Percentiles rank a stretch among this genome's conserved stretches.
Evolutionary conservation across 2,797 vertebrate genomes (phyloP).

Genomic region (Hyperoplus lanceolatus): DNA sequence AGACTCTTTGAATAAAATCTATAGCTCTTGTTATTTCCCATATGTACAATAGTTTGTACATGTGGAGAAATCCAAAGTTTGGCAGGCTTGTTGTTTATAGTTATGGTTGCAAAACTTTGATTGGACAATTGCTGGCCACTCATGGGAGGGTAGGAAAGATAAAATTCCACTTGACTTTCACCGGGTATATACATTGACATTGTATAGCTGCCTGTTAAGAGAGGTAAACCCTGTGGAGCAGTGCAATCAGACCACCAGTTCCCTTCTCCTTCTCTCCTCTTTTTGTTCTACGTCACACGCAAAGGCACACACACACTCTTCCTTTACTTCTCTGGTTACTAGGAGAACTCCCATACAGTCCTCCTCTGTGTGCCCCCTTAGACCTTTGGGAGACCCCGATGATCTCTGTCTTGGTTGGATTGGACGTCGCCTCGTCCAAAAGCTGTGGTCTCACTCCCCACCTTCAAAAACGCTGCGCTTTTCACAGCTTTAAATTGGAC

Average conservation of each 20-base stretch:
- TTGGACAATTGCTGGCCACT: neutral
- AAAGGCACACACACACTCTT: neutral
- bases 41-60: neutral
- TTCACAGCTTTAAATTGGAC: constrained; percentile 51
- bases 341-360: constrained; percentile 31
- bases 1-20: neutral
- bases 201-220: neutral
- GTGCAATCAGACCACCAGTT: neutral
- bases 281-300: constrained; percentile 16
- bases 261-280: neutral
- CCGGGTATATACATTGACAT: constrained; percentile 16
- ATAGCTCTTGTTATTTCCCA: neutral
- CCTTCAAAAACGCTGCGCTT: constrained; percentile 63
- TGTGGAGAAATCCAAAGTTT: neutral
- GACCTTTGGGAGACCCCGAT: constrained; percentile 64
- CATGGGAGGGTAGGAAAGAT: neutral
- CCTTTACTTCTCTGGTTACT: constrained; percentile 14
- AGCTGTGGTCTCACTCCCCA: constrained; percentile 44
- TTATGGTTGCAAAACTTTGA: neutral
- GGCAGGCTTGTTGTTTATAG: neutral
- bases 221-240: constrained; percentile 5
- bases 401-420: constrained; percentile 57
- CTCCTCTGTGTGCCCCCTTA: constrained; percentile 40
- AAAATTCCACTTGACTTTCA: neutral
- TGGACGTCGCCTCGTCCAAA: constrained; percentile 51